Base-by-base conservation (phyloP, 2,113 vertebrate genomes). In the Ctenodactylus gundi region DNA sequence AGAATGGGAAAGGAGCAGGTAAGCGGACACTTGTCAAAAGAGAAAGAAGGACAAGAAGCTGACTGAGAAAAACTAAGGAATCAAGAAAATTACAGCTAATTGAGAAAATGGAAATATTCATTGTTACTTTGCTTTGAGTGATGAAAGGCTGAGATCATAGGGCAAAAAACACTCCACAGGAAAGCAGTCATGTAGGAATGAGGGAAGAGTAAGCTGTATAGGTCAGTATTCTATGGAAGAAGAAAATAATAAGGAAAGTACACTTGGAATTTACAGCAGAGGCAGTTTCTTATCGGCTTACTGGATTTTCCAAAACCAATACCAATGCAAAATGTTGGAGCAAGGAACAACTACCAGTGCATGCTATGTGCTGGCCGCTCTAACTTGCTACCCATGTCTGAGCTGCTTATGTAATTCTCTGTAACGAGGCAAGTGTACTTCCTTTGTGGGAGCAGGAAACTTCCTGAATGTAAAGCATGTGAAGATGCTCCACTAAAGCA, bases 51-150 rank as follows among this genome's bases (percentile, higher is more conserved):
- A 82, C 39, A 18, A 20, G 20, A 57, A 93, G 53, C 18, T 14
- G 20, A 3, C 18, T 87, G 31, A 78, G 18, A 58, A 60, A 85
- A 29, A 83, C 0, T n/a, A 21, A n/a, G 39, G 64, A 23, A 51
- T 58, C 51, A 65, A 76, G 46, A 76, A 90, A 89, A 68, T 39
- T 57, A 92, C 73, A 94, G 65, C 7, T 31, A 94, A 76, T 21
- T 60, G 55, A 92, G 29, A 94, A 95, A 82, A 81, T 34, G 27
- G 41, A 76, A 92, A 83, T 10, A 3, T 46, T 75, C 39, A 57
- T 80, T 31, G n/a, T 92, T 62, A 57, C 25, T 25, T 44, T 23
- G 15, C 41, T 34, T 41, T 70, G 70, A 87, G 58, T 57, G 64
- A 91, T 57, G 64, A 91, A 78, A 49, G 27, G 88, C 84, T 65